These are phyloP conservation scores for Abrostola tripartita DNA, from an alignment of 2,888 invertebrate species.

Conservation along the genomic window DNA sequence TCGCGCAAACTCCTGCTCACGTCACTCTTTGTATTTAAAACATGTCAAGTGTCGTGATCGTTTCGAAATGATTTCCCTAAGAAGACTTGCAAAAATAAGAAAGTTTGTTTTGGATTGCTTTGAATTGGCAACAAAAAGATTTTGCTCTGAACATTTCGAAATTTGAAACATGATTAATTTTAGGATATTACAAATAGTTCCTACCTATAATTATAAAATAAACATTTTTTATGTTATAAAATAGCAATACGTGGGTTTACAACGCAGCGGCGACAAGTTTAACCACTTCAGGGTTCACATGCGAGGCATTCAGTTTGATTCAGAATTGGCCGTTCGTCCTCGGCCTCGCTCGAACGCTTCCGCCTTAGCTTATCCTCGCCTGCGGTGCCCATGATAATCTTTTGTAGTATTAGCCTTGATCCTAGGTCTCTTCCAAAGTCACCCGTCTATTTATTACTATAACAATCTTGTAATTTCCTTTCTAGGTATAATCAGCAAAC, in stretches of 20 bases:
- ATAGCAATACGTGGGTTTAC: slow-evolving; percentile 42
- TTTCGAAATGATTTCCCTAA: slow-evolving; percentile 68
- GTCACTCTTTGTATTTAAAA: slow-evolving; percentile 79
- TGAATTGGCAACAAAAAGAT: slow-evolving; percentile 12
- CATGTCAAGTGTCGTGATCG: slow-evolving; percentile 72
- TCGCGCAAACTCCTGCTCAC: slow-evolving; percentile 70
- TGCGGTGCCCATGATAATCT: slow-evolving; percentile 83
- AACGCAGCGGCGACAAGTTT: slow-evolving; percentile 59
- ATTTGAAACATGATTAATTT: too few relatives aligned
- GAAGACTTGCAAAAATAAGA: slow-evolving; percentile 53
- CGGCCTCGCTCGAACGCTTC: slow-evolving; percentile 85
- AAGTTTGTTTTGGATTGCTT: slow-evolving; percentile 39
- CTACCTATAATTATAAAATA: too few relatives aligned
- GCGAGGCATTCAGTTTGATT: slow-evolving; percentile 75
- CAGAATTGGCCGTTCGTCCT: slow-evolving; percentile 83
- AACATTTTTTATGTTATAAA: slow-evolving; percentile 6
- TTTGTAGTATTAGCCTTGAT: slow-evolving; percentile 82
- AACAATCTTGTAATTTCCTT: slow-evolving; percentile 82
- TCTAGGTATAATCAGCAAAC: slow-evolving; percentile 88
- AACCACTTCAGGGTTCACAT: slow-evolving; percentile 67
- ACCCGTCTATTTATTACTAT: slow-evolving; percentile 72
- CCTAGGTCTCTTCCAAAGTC: slow-evolving; percentile 80
- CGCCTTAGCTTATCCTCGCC: slow-evolving; percentile 86
- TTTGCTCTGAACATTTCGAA: too few relatives aligned
- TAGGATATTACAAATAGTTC: too few relatives aligned